Base-by-base conservation (phyloP, 2,797 vertebrate species). In the Hippocampus kuda region DNA sequence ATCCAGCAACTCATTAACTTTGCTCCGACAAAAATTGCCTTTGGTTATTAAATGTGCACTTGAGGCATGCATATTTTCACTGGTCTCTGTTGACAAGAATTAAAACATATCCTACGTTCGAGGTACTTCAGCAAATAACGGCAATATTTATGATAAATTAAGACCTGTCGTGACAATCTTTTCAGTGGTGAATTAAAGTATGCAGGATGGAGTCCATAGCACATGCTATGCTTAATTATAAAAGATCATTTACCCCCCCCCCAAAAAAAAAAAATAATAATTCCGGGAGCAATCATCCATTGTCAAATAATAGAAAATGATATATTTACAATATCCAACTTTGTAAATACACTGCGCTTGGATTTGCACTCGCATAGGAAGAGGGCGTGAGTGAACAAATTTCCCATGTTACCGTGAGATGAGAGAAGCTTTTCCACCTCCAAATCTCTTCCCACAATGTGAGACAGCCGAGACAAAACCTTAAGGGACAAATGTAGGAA, bases 1-100 rank as follows among this genome's bases (percentile, higher is more conserved):
- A 61, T 38, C 24, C 59, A 61, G 30, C 16, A 61, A 61, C 59
- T 38, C 59, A 61, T 61, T 61, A 61, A 61, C 59, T 61, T 61
- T 5, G 7, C 44, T 49, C 22, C 15, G 30, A 65, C 24, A 48
- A 46, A 65, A 27, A 26, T 18, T 65, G 63, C 24, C 63, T 65
- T 16, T 48, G 44, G 24, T 65, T 48, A 65, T 65, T 65, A 12
- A 49, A 30, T 48, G 24, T 27, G 48, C 49, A 24, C 24, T 48
- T 27, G 46, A 18, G 5, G 44, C 15, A 27, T 30, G 24, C 15
- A 48, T 18, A 48, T 65, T 48, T 65, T 9, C 8, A 9, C n/a
- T 12, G 2, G 62, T 41, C 62, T 5, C 7, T 46, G 42, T 64
- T 64, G 41, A 64, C 62, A 64, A 59, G 62, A 24, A 64, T 44